Base-by-base conservation (phyloP, 2,113 vertebrate species). In the Xyrauchen texanus region DNA sequence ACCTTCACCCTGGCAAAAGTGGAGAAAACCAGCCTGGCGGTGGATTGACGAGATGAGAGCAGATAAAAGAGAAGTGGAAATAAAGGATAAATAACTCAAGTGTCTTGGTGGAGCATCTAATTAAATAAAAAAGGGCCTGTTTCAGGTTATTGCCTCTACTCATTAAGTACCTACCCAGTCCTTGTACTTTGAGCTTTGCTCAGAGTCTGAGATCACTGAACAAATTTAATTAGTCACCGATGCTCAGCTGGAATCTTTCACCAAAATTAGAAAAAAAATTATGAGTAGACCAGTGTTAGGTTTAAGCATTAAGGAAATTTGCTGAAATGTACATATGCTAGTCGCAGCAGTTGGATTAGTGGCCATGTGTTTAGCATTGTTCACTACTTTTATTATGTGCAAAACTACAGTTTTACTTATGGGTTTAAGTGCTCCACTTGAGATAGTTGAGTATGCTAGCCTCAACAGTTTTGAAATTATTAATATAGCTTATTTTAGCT, bases 51-150 rank as follows among this genome's bases (percentile, higher is more conserved):
- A 65, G 46, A 46, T 5, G 68, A 79, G 49, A 62, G 13, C 71
- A 68, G n/a, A 51, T 60, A 58, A 66, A 58, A 53, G 61, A 47
- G 42, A 62, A 34, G 53, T 61, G 76, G 74, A 84, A 84, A 81
- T 73, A 67, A 82, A 85, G 81, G 66, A 81, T 85, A 88, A 74
- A 90, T 76, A 86, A 82, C 82, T 83, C 67, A 52, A 82, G 82
- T 86, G 88, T 58, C 77, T 86, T 85, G 81, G 85, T 77, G 74
- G 76, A 89, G 74, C 83, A 60, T 83, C 82, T 91, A 88, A 92
- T 91, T 88, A 84, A 90, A 90, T 91, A 72, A 87, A 77, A 82
- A 85, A 75, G 68, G 83, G 78, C 80, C 84, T 87, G 84, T 88
- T 90, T 89, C 86, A 87, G 86, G 79, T 84, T 85, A 86, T 88